phyloP scores from a whole-genome alignment of 1,140 invertebrate genomes.

The Marisa cornuarietis region DNA sequence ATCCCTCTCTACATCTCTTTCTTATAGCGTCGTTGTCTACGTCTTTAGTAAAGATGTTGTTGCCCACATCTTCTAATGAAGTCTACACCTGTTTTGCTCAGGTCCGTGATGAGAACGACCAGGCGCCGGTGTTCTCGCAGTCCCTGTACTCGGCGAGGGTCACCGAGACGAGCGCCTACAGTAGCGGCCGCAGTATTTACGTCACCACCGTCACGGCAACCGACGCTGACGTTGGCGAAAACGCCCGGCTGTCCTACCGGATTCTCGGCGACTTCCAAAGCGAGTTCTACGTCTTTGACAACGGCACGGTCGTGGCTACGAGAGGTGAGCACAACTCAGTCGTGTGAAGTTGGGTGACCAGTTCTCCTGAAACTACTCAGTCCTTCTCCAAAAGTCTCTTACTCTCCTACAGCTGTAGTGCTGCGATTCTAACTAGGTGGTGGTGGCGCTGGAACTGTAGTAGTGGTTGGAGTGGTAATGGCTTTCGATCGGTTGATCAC shows the following conservation, averaged over 20 bases:
- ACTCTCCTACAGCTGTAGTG: too few relatives aligned
- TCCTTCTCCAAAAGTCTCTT: too few relatives aligned
- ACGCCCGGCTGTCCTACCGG: slow-evolving; percentile 71
- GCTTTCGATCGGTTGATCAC: too few relatives aligned
- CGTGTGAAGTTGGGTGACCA: too few relatives aligned
- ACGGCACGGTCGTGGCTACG: slow-evolving; percentile 41
- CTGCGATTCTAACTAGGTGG: too few relatives aligned
- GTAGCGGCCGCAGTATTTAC: slow-evolving; percentile 76
- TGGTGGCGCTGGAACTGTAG: too few relatives aligned
- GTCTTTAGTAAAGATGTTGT: too few relatives aligned
- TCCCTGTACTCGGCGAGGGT: slow-evolving; percentile 77
- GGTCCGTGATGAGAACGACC: slow-evolving; percentile 92
- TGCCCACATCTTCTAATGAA: too few relatives aligned
- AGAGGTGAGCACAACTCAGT: slow-evolving; percentile 5
- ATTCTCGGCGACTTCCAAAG: slow-evolving; percentile 70
- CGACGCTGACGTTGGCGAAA: slow-evolving; percentile 87
- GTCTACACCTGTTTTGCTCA: slow-evolving; percentile 84
- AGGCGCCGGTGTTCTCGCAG: slow-evolving; percentile 82
- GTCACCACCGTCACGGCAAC: slow-evolving; percentile 75
- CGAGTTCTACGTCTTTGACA: slow-evolving; percentile 37
- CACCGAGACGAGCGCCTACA: slow-evolving; percentile 70
- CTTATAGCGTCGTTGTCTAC: too few relatives aligned
- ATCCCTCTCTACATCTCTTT: too few relatives aligned
- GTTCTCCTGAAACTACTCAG: too few relatives aligned
- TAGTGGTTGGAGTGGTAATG: too few relatives aligned